phyloP scores from a whole-genome alignment of 2,113 vertebrate species.

The Promerops cafer region DNA sequence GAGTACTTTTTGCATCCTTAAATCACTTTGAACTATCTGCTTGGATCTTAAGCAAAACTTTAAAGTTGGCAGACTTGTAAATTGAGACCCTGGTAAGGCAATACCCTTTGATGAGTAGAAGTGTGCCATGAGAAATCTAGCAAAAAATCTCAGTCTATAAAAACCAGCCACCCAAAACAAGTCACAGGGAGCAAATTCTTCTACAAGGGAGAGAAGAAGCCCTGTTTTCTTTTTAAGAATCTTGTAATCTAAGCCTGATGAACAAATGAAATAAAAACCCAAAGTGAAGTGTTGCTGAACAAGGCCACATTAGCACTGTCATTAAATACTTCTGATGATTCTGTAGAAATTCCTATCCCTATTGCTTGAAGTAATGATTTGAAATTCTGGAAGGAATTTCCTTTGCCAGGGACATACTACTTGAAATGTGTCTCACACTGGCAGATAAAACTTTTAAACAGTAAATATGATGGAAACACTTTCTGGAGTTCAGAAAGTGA shows the following conservation, averaged over 20 bases:
- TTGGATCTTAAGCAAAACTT: not conserved
- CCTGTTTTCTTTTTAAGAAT: not conserved
- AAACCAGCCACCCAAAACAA: not conserved
- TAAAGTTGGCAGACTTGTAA: not conserved
- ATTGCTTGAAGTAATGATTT: not conserved
- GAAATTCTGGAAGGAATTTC: not conserved
- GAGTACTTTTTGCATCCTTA: not conserved
- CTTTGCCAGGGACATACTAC: not conserved
- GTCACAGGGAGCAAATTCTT: not conserved
- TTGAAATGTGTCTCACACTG: not conserved
- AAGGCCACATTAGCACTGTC: not conserved
- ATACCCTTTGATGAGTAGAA: not conserved
- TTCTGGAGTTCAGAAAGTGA: not conserved
- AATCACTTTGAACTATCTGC: not conserved
- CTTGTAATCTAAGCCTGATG: not conserved
- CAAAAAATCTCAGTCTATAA: not conserved
- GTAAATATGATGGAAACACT: not conserved
- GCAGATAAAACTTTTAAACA: not conserved
- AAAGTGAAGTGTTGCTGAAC: not conserved
- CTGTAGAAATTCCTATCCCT: not conserved
- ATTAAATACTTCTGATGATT: not conserved
- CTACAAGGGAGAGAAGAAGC: not conserved
- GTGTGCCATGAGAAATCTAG: not conserved
- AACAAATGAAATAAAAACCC: not conserved
- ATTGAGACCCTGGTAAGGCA: not conserved